Conservation (phyloP, 2,113 vertebrate species). For the Heteronetta atricapilla region DNA sequence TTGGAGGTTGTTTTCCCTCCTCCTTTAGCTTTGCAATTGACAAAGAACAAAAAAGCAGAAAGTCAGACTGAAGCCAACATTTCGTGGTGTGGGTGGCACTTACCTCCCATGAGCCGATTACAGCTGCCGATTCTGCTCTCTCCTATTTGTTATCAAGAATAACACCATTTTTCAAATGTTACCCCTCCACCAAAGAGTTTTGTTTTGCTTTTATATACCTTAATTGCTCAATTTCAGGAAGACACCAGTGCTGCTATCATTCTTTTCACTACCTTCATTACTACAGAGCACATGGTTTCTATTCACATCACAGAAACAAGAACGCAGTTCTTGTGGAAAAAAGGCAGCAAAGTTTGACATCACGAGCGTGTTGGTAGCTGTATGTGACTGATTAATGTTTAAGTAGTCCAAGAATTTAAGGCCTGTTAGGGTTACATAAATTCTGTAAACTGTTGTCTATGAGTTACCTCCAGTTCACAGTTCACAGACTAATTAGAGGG, state of each 20-base stretch:
- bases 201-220: not conserved
- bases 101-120: not conserved
- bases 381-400: not conserved
- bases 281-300: not conserved
- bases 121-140: not conserved
- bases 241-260: not conserved
- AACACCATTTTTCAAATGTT: not conserved
- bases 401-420: not conserved
- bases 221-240: not conserved
- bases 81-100: slow-evolving; percentile 15
- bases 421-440: not conserved
- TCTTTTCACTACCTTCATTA: not conserved
- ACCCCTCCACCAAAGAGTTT: not conserved
- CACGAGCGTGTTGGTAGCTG: not conserved
- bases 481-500: not conserved
- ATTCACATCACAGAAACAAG: not conserved
- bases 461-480: not conserved
- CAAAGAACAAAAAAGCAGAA: slow-evolving; percentile 30
- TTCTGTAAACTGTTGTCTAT: not conserved
- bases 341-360: not conserved
- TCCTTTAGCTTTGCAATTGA: not conserved
- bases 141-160: not conserved
- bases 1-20: not conserved
- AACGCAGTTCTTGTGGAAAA: not conserved
- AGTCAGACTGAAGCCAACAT: not conserved